Percentiles rank a stretch among this genome's conserved stretches.
phyloP scores from a whole-genome alignment of 1,140 invertebrate species.

The Kradibia gibbosae region DNA sequence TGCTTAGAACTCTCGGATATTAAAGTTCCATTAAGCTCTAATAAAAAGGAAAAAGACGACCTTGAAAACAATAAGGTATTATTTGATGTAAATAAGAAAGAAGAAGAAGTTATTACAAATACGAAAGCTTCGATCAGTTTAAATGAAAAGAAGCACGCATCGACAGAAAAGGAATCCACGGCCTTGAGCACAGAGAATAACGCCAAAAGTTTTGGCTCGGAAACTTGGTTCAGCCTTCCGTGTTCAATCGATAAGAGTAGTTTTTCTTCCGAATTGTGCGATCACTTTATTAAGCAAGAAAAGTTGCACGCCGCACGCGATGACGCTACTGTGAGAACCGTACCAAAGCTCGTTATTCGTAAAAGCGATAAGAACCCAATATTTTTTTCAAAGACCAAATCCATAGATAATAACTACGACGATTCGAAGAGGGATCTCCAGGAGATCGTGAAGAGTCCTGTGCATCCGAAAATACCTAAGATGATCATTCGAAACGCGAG shows the following conservation, averaged over 20 bases:
- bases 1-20: not conserved
- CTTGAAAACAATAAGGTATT: not conserved
- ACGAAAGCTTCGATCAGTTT: not conserved
- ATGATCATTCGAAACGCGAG: constrained; percentile 69
- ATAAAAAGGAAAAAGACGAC: not conserved
- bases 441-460: constrained; percentile 17
- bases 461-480: constrained; percentile 67
- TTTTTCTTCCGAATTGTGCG: constrained; percentile 36
- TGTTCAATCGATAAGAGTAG: constrained; percentile 46
- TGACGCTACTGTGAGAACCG: constrained; percentile 47
- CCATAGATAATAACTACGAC: constrained; percentile 27
- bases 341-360: constrained; percentile 67
- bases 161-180: not conserved
- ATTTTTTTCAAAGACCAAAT: constrained; percentile 52
- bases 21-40: not conserved
- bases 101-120: not conserved
- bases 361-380: constrained; percentile 60
- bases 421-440: constrained; percentile 7
- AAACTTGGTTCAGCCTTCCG: constrained; percentile 23
- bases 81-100: not conserved
- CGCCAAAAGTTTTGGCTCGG: not conserved
- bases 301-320: constrained; percentile 12
- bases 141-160: not conserved
- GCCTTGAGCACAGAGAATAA: not conserved
- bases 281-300: constrained; percentile 49